phyloP scores from a whole-genome alignment of 2,888 invertebrate species.

The Spodoptera picta region DNA sequence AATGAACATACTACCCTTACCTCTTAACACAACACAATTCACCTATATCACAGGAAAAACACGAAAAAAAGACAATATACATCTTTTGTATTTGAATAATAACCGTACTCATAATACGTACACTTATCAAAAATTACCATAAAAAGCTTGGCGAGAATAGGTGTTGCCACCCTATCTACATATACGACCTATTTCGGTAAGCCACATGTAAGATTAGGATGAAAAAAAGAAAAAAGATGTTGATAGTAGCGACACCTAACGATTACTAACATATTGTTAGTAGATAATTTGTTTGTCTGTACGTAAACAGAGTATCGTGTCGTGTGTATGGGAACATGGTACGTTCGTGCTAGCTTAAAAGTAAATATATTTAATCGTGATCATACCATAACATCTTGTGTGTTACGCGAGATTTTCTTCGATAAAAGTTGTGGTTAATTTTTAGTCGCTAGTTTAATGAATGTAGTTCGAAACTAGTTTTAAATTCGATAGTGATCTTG shows the following conservation, averaged over 20 bases:
- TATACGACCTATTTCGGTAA: slow-evolving; percentile 75
- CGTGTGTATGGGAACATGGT: slow-evolving; percentile 40
- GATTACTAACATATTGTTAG: slow-evolving; percentile 57
- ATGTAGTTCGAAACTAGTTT: slow-evolving; percentile 40
- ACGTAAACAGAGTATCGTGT: slow-evolving; percentile 50
- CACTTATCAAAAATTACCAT: slow-evolving; percentile 42
- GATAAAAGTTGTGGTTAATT: slow-evolving; percentile 33
- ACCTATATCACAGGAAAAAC: neutral
- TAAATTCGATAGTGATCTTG: slow-evolving; percentile 28
- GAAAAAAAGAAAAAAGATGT: slow-evolving; percentile 64
- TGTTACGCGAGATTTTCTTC: slow-evolving; percentile 45
- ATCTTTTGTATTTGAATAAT: slow-evolving; percentile 36
- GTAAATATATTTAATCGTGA: slow-evolving; percentile 39
- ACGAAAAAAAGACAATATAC: slow-evolving; percentile 18
- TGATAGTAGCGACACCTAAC: slow-evolving; percentile 56
- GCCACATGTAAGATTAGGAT: slow-evolving; percentile 79
- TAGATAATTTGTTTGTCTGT: slow-evolving; percentile 63
- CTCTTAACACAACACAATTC: neutral
- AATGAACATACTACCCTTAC: neutral
- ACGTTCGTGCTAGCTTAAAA: slow-evolving; percentile 47
- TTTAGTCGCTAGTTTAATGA: slow-evolving; percentile 48
- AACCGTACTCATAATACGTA: slow-evolving; percentile 24
- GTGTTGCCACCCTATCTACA: slow-evolving; percentile 63
- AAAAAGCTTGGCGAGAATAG: slow-evolving; percentile 43
- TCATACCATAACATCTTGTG: slow-evolving; percentile 42